phyloP scores from a whole-genome alignment of 2,113 vertebrate species.

The human (Homo sapiens) region DNA sequence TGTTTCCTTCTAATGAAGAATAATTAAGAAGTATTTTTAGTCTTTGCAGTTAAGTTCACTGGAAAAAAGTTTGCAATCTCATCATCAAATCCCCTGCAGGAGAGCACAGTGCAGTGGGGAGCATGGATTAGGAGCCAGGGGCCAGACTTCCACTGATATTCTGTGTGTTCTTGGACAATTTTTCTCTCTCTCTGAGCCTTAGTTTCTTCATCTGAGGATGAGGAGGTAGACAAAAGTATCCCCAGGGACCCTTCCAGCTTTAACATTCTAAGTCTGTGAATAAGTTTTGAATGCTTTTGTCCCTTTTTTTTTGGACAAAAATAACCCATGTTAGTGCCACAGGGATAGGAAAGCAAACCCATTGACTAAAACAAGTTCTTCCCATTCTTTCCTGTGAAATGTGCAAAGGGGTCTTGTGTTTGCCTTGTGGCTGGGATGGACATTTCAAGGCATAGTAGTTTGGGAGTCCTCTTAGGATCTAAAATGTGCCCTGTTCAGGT shows the following conservation, averaged over 20 bases:
- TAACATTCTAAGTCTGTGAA: neutral
- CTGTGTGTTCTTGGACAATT: neutral
- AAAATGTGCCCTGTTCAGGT: neutral
- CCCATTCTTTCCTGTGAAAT: neutral
- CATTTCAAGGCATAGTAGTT: neutral
- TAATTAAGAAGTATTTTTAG: conserved; percentile 59
- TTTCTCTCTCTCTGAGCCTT: neutral
- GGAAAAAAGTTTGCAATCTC: neutral
- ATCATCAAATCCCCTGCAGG: neutral
- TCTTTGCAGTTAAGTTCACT: conserved; percentile 49
- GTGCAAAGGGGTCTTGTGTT: neutral
- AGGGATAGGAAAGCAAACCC: neutral
- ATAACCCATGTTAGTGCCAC: neutral
- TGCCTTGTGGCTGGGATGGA: neutral
- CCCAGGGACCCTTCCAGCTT: neutral
- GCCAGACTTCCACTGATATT: neutral
- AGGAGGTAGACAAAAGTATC: neutral
- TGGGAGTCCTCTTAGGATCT: neutral
- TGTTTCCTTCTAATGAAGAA: conserved; percentile 36
- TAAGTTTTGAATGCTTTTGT: neutral
- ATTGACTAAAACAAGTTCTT: neutral
- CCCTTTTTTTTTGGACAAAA: neutral
- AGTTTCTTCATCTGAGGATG: neutral
- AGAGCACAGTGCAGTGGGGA: neutral
- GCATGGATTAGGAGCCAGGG: neutral